Evolutionary conservation across 2,113 vertebrate genomes (phyloP).

Genomic region (Cyrtonyx montezumae): DNA sequence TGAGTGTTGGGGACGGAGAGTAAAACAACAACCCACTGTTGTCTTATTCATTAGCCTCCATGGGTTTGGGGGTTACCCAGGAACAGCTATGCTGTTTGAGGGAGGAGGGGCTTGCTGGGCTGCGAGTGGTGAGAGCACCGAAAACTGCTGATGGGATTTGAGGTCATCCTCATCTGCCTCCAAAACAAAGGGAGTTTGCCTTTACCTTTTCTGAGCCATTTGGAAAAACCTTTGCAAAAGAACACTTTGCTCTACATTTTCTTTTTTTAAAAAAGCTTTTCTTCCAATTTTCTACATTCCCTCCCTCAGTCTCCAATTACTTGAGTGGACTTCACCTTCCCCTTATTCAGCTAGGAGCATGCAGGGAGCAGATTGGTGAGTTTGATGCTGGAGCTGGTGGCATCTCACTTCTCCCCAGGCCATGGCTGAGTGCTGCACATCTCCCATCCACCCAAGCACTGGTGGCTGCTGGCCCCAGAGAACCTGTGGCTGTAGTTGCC

Average conservation of each 20-base stretch:
- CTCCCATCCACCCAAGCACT: not conserved
- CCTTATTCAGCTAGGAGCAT: not conserved
- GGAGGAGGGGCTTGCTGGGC: not conserved
- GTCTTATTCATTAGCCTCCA: slow-evolving; percentile 22
- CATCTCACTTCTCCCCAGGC: fast-evolving
- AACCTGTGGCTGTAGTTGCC: not conserved
- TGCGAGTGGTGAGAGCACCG: not conserved
- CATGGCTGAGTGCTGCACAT: not conserved
- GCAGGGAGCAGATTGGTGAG: not conserved
- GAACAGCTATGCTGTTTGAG: slow-evolving; percentile 37
- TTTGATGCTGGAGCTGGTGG: not conserved
- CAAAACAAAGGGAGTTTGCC: not conserved
- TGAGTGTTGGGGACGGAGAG: slow-evolving; percentile 48
- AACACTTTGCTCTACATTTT: not conserved
- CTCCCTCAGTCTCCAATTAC: not conserved
- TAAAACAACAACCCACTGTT: slow-evolving; percentile 52
- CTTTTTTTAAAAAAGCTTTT: not conserved
- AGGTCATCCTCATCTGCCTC: not conserved
- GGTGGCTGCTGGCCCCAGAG: not conserved
- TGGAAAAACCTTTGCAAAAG: not conserved
- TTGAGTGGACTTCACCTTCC: not conserved
- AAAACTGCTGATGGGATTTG: slow-evolving; percentile 5
- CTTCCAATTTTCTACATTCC: not conserved
- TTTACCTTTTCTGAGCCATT: not conserved
- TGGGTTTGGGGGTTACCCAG: slow-evolving; percentile 42